A percentile compares a stretch with the other conserved stretches of the same genome.
Conservation (phyloP, 2,113 vertebrate species). For the Pholis gunnellus region DNA sequence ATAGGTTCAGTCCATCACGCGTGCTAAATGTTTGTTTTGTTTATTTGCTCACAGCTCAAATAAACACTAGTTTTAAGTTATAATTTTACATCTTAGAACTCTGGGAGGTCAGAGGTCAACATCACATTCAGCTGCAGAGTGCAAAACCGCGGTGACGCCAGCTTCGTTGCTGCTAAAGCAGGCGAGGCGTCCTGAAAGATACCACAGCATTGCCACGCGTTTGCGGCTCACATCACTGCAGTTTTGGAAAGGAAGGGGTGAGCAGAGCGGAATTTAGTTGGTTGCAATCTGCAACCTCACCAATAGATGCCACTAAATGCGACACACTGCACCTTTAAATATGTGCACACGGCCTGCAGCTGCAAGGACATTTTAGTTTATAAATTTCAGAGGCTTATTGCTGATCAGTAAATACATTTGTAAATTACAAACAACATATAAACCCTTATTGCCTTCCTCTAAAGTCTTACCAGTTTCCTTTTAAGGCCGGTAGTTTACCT, state of each 20-base stretch:
- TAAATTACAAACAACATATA: constrained; percentile 2
- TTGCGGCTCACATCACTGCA: not conserved
- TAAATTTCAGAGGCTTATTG: not conserved
- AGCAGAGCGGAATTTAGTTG: not conserved
- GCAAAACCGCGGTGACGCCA: not conserved
- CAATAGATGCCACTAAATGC: not conserved
- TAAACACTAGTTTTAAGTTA: not conserved
- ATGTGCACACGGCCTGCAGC: not conserved
- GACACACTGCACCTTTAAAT: not conserved
- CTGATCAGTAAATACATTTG: constrained; percentile 7
- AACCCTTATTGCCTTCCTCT: not conserved
- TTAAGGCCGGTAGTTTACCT: not conserved
- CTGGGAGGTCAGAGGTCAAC: not conserved
- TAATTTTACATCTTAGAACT: not conserved
- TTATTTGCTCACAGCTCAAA: not conserved
- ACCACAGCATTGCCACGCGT: not conserved
- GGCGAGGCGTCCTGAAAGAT: not conserved
- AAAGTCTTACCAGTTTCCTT: not conserved
- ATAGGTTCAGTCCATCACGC: not conserved
- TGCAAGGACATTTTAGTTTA: not conserved
- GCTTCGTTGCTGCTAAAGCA: not conserved
- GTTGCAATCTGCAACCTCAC: not conserved
- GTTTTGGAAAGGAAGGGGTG: not conserved
- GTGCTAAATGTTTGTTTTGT: not conserved
- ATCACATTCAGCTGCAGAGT: not conserved